Percentiles rank a stretch among this genome's conserved stretches.
phyloP scores from a whole-genome alignment of 35 echinoderm and acorn worm genomes.

The Anneissia japonica region DNA sequence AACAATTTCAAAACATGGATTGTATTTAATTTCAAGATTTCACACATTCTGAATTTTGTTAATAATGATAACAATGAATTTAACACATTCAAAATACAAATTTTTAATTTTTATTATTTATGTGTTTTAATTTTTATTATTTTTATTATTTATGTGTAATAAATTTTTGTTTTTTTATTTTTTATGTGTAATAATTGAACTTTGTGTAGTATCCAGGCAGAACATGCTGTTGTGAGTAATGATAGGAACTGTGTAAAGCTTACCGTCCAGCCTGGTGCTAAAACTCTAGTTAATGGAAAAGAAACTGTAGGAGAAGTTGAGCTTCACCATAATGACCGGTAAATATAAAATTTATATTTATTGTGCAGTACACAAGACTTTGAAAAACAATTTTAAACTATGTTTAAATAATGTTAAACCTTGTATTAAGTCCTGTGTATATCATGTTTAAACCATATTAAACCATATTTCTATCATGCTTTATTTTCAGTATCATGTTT shows the following conservation, averaged over 20 bases:
- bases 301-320: conserved; percentile 54
- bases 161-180: not conserved
- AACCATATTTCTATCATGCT: not conserved
- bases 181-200: too few species aligned
- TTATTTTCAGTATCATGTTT: conserved; percentile 77
- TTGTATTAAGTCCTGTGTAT: too few species aligned
- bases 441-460: too few species aligned
- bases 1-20: too few species aligned
- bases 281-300: conserved; percentile 82
- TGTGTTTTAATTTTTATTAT: not conserved
- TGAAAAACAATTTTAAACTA: too few species aligned
- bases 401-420: too few species aligned
- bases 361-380: not conserved
- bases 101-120: not conserved
- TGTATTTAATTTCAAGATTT: too few species aligned
- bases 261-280: conserved; percentile 47
- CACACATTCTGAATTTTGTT: too few species aligned
- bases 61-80: too few species aligned
- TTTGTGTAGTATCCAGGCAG: conserved; percentile 74
- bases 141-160: not conserved
- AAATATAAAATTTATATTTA: conserved; percentile 5
- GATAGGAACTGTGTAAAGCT: conserved; percentile 39
- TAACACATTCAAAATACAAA: not conserved
- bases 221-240: conserved; percentile 74
- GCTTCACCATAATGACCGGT: conserved; percentile 97